Evolutionary conservation across 2,797 vertebrate genomes (phyloP), one percentile per base, ranked within the genome.

Genomic region (Telmatherina bonti): DNA sequence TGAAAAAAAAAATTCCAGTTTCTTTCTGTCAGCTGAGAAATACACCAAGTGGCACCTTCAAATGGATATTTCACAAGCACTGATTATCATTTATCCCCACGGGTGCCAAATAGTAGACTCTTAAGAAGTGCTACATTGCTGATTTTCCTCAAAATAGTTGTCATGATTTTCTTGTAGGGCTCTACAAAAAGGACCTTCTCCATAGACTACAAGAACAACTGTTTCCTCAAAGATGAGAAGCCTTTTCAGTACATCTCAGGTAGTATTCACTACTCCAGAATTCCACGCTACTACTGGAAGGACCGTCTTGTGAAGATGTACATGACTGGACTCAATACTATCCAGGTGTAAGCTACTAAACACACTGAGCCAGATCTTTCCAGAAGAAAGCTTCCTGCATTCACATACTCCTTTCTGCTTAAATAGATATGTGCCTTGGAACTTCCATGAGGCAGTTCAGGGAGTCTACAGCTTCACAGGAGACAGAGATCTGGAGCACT

Each of bases 341-440:
- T 99, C 71, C 96, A 99, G 88, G 91, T 98, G 98, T 99, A 78
- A 90, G 90, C n/a, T n/a, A n/a, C 20, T 58, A 13, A 60, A 24
- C 26, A 45, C 15, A 22, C 18, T 8, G 1, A 15, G 7, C 26
- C n/a, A n/a, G 7, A 30, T 61, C 6, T 30, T 45, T 7, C 24
- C 7, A 41, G 9, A 4, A 49, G 3, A 20, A 47, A 45, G 2
- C 11, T 22, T 29, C 38, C 20, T 22, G 12, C 8, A 2, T 47
- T 35, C 2, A 7, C 62, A 49, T 9, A 13, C 20, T 29, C 7
- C 4, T 9, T 22, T 55, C 22, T 67, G 12, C 0, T 58, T 1
- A 15, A n/a, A 64, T 87, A 99, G 97, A 59, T 99, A 99, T 0
- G 71, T 99, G 27, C 97, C 98, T 31, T 99, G 97, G 97, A 99